These are phyloP conservation scores for Drosophila neocordata DNA, from an alignment of 1,140 invertebrate genomes.

Conservation along the genomic window DNA sequence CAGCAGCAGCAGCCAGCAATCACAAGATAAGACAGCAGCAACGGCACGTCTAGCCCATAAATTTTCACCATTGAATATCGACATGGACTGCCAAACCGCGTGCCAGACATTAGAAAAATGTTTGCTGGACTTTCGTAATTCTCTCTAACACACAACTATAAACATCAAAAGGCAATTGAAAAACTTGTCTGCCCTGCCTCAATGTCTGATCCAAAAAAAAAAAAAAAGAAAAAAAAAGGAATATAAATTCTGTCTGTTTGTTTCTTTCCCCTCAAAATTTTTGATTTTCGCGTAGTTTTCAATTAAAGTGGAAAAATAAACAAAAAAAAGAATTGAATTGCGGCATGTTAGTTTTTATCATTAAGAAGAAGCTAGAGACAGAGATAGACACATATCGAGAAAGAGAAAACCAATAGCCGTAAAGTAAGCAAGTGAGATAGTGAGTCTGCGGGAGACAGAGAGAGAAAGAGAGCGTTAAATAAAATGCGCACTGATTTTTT, in stretches of 20 bases:
- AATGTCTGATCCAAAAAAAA: slow-evolving; percentile 59
- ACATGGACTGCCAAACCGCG: slow-evolving; percentile 23
- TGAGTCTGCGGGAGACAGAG: slow-evolving; percentile 12
- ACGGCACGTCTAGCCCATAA: slow-evolving; percentile 42
- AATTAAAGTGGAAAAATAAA: slow-evolving; percentile 78
- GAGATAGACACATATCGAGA: background rate
- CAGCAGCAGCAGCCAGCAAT: slow-evolving; percentile 1
- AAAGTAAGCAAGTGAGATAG: slow-evolving; percentile 11
- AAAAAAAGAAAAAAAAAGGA: too few species aligned
- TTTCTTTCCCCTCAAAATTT: slow-evolving; percentile 17
- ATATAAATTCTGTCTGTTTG: too few species aligned
- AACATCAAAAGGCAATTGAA: slow-evolving; percentile 65
- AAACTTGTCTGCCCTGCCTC: slow-evolving; percentile 51
- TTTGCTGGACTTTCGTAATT: slow-evolving; percentile 57
- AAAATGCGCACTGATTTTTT: slow-evolving; percentile 63
- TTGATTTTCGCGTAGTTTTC: slow-evolving; percentile 29
- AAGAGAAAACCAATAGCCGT: slow-evolving; percentile 9
- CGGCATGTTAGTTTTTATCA: slow-evolving; percentile 52
- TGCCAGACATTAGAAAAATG: slow-evolving; percentile 51
- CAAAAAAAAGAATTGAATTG: slow-evolving; percentile 38
- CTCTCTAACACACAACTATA: slow-evolving; percentile 25
- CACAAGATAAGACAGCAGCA: slow-evolving; percentile 10
- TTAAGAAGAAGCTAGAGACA: slow-evolving; percentile 18
- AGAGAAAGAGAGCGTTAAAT: slow-evolving; percentile 47
- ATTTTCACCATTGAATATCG: slow-evolving; percentile 29